phyloP scores from a whole-genome alignment of 2,888 invertebrate species.

The Ophion costatus region DNA sequence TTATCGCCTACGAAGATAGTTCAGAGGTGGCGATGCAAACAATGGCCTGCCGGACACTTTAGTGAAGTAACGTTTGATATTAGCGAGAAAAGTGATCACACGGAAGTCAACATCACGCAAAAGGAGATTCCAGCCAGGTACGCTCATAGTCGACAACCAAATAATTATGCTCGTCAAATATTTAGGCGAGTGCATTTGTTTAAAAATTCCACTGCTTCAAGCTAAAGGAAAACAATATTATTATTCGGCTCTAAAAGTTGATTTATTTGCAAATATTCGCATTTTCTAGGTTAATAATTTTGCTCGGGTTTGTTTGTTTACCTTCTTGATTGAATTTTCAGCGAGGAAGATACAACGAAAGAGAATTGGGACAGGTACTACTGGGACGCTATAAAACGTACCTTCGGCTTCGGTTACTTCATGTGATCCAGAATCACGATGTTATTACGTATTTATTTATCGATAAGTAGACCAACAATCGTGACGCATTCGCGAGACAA shows the following conservation, averaged over 20 bases:
- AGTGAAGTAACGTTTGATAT: conserved; percentile 94
- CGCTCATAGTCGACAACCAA: conserved; percentile 20
- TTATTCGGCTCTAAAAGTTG: not conserved
- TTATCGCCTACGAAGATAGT: conserved; percentile 92
- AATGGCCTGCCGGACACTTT: conserved; percentile 96
- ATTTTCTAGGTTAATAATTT: not conserved
- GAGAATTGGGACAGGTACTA: conserved; percentile 97
- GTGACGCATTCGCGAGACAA: not conserved
- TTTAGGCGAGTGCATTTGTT: not conserved
- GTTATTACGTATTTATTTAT: conserved; percentile 76
- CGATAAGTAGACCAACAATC: conserved; percentile 42
- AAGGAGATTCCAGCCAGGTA: conserved; percentile 91
- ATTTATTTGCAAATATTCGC: not conserved
- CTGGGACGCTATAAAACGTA: conserved; percentile 96
- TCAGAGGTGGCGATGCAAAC: conserved; percentile 96
- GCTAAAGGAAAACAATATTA: not conserved
- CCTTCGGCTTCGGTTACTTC: conserved; percentile 95
- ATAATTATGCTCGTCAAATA: not conserved
- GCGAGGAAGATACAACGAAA: conserved; percentile 91
- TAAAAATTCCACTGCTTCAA: too few species aligned
- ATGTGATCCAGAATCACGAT: conserved; percentile 77
- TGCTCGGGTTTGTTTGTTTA: not conserved
- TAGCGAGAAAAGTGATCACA: conserved; percentile 94
- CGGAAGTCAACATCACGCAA: conserved; percentile 92
- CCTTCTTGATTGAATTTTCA: conserved; percentile 74